Evolutionary conservation across 2,888 invertebrate species (phyloP).

Genomic region (Raillietiella orientalis): DNA sequence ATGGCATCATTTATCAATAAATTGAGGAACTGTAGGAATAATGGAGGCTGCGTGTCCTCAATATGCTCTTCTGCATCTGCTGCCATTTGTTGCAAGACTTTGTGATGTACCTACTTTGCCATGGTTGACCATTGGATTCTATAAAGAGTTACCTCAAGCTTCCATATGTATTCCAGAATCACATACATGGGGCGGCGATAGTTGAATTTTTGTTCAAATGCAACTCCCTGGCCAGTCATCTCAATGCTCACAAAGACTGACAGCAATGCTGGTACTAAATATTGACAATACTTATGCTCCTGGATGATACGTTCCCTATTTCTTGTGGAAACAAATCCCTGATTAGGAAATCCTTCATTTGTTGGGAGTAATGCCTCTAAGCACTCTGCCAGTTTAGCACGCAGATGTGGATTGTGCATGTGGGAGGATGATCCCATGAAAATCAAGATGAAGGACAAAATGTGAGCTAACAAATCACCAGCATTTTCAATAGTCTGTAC

Average conservation of each 20-base stretch:
- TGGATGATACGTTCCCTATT: slow-evolving; percentile 38
- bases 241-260: slow-evolving; percentile 90
- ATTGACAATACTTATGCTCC: slow-evolving; percentile 30
- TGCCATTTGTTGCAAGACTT: slow-evolving; percentile 26
- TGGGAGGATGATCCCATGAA: slow-evolving; percentile 57
- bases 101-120: background rate
- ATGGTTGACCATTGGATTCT: background rate
- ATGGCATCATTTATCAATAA: slow-evolving; percentile 90
- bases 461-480: slow-evolving; percentile 10
- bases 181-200: slow-evolving; percentile 82
- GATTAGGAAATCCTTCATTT: slow-evolving; percentile 20
- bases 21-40: slow-evolving; percentile 81
- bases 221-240: slow-evolving; percentile 74
- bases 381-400: slow-evolving; percentile 63
- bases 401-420: slow-evolving; percentile 64
- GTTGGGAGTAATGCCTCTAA: slow-evolving; percentile 53
- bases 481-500: slow-evolving; percentile 27
- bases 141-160: no score
- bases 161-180: slow-evolving; percentile 72
- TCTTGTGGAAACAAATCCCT: slow-evolving; percentile 9
- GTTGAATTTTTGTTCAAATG: slow-evolving; percentile 88
- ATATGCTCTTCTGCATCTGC: slow-evolving; percentile 49
- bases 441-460: slow-evolving; percentile 29
- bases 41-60: slow-evolving; percentile 59
- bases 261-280: slow-evolving; percentile 45